phyloP scores from a whole-genome alignment of 2,113 vertebrate species.

The Halcyon malimbica region DNA sequence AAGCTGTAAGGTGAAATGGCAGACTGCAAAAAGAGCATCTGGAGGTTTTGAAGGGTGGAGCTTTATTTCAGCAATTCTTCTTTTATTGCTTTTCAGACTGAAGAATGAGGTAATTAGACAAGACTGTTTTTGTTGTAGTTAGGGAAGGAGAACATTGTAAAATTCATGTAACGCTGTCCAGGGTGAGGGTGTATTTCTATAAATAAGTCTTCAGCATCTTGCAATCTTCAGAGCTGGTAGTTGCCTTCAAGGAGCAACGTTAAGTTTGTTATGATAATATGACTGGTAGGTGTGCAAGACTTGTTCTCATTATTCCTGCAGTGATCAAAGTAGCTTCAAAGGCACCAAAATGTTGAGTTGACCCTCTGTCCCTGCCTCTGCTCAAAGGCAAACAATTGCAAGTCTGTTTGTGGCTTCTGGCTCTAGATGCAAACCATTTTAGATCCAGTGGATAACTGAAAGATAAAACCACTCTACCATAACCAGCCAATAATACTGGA shows the following conservation, averaged over 20 bases:
- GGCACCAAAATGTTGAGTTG: not conserved
- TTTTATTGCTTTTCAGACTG: conserved; percentile 32
- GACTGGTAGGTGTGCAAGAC: not conserved
- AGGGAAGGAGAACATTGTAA: not conserved
- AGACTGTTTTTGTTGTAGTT: conserved; percentile 3
- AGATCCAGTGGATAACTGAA: not conserved
- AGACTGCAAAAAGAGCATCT: conserved; percentile 3
- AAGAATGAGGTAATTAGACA: conserved; percentile 54
- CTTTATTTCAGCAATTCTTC: conserved; percentile 47
- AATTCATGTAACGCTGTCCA: not conserved
- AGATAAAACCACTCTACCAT: conserved; percentile 32
- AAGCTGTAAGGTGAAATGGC: conserved; percentile 56
- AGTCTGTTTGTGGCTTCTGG: conserved; percentile 44
- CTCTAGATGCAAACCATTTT: conserved; percentile 18
- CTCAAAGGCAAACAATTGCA: conserved; percentile 33
- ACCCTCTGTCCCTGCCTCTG: conserved; percentile 15
- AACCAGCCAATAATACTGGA: not conserved
- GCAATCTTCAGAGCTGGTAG: not conserved
- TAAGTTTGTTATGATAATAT: conserved; percentile 1
- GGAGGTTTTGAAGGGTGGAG: conserved; percentile 53
- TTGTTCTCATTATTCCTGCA: not conserved
- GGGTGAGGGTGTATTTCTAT: conserved; percentile 11
- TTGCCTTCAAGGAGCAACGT: not conserved
- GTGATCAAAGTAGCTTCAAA: conserved; percentile 49
- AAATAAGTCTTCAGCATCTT: not conserved